A percentile compares a stretch with the other conserved stretches of the same genome.
Evolutionary conservation across 2,113 vertebrate genomes (phyloP).

Genomic region (Salvelinus namaycush): DNA sequence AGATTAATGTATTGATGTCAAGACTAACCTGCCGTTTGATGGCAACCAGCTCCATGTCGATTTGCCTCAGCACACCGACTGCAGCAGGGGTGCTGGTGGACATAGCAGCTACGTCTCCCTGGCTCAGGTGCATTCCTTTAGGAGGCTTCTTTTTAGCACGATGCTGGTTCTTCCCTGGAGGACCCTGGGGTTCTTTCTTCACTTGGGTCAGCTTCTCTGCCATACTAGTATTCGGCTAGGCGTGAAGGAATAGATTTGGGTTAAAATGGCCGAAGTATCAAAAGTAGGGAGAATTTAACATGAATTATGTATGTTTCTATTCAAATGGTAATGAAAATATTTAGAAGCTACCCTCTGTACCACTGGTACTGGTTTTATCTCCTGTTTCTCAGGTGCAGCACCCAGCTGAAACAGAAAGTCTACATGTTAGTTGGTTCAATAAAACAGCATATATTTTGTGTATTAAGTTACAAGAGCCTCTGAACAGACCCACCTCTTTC

Average conservation of each 20-base stretch:
- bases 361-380: slow-evolving; percentile 58
- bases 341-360: slow-evolving; percentile 59
- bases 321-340: too few relatives aligned
- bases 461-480: background rate
- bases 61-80: slow-evolving; percentile 84
- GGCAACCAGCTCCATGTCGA: slow-evolving; percentile 91
- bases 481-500: slow-evolving; percentile 81
- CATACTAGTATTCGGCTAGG: slow-evolving; percentile 33
- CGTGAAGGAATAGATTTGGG: background rate
- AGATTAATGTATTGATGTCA: too few relatives aligned
- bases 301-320: too few relatives aligned
- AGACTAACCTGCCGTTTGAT: slow-evolving; percentile 88
- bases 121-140: slow-evolving; percentile 93
- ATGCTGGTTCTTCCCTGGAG: slow-evolving; percentile 82
- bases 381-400: slow-evolving; percentile 53
- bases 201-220: slow-evolving; percentile 78
- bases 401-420: slow-evolving; percentile 48
- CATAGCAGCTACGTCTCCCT: slow-evolving; percentile 87
- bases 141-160: slow-evolving; percentile 92
- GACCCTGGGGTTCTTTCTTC: slow-evolving; percentile 84
- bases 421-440: too few relatives aligned
- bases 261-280: background rate
- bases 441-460: too few relatives aligned
- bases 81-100: slow-evolving; percentile 84
- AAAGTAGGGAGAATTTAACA: background rate